Evolutionary conservation across 2,797 vertebrate genomes (phyloP).

Genomic region (Sebastes glaucus): DNA sequence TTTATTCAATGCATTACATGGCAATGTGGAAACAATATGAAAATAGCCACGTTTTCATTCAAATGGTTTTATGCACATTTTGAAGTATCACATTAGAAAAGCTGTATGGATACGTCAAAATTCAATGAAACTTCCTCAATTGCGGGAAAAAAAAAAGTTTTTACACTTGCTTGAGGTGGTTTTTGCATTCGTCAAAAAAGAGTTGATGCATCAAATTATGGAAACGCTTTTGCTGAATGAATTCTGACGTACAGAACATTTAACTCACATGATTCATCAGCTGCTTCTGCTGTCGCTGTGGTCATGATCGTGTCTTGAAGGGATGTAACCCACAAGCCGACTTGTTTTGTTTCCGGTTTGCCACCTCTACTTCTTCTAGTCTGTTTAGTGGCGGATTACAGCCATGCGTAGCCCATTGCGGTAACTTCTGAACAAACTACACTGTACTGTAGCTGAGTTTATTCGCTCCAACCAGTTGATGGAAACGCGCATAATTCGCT

Average conservation of each 20-base stretch:
- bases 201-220: not conserved
- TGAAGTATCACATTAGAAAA: too few species aligned
- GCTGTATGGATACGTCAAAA: not conserved
- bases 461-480: too few species aligned
- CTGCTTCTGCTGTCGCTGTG: too few species aligned
- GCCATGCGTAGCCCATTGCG: too few species aligned
- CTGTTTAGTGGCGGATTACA: not conserved
- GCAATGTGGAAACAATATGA: not conserved
- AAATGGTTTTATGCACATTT: accelerated
- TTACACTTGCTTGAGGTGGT: too few species aligned
- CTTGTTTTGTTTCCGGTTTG: not conserved
- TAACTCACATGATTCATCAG: not conserved
- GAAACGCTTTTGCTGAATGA: not conserved
- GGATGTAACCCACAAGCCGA: not conserved
- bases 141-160: too few species aligned
- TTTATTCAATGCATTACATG: not conserved
- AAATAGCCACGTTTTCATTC: accelerated
- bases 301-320: not conserved
- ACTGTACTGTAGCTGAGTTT: too few species aligned
- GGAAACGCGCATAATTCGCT: too few species aligned
- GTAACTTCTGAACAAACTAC: too few species aligned
- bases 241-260: not conserved
- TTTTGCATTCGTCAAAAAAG: not conserved
- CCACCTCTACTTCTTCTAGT: not conserved
- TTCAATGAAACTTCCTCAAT: not conserved